Evolutionary conservation across 1,140 invertebrate genomes (phyloP), one percentile per base, ranked within the genome.

Genomic region (Conus betulinus): DNA sequence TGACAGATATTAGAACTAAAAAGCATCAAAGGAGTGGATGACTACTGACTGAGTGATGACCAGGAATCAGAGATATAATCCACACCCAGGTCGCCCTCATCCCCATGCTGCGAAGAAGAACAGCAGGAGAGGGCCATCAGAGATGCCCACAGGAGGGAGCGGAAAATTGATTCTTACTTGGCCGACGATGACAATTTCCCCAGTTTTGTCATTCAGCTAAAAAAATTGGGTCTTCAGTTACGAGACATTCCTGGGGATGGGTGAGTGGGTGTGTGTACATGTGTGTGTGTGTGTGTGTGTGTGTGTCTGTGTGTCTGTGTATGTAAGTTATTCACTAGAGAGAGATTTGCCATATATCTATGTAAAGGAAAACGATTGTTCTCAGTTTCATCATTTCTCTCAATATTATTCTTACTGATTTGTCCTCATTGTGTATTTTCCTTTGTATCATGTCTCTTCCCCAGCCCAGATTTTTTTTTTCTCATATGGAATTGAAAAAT

Each of bases 211-310:
- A 93, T 93, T 55, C 96, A 96, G 91, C 92, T 96, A 5, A 91
- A 89, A 23, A 94, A 94, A 82, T 90, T 96, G 91, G 95, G 96
- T 52, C 91, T 96, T 7, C 94, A 95, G 57, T 91, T 96, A 39
- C 90, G 96, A 60, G 96, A 96, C 90, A 96, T 96, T 89, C 95
- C 96, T 85, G 96, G 96, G 25, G 96, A 96, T 94, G 96, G 96
- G 96, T 96, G 93, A 93, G 94, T 92, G 87, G 81, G 51, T 17
- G 63, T 52, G 85, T 51, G 51, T 52, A 17, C 86, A 13, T 85
- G 87, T 85, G n/a, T 85, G 74, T 84, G 52, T 84, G 15, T 84
- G 83, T 84, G 53, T 84, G 52, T 53, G 53, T 25, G 15, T 84
- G n/a, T 84, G 10, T 55, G 57, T 55, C 3, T 20, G 53, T 55